phyloP scores from a whole-genome alignment of 2,797 vertebrate species.

The Catharus ustulatus region DNA sequence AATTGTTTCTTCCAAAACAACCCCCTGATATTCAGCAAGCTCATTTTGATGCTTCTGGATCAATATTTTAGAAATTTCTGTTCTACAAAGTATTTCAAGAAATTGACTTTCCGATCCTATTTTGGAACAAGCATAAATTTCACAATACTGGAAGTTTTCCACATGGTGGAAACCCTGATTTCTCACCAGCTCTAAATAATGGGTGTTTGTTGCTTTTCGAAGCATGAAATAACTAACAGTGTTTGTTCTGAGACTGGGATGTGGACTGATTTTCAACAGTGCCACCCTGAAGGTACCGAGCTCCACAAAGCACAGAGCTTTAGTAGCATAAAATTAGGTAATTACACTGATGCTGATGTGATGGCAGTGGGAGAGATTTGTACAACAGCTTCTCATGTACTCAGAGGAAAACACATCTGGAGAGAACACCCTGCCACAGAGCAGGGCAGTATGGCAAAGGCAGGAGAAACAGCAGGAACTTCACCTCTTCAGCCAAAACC shows the following conservation, averaged over 20 bases:
- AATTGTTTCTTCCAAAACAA: not conserved
- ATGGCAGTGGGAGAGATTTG: not conserved
- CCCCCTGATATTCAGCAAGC: not conserved
- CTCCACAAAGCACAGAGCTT: constrained; percentile 20
- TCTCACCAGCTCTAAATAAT: constrained; percentile 46
- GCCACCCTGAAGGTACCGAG: constrained; percentile 36
- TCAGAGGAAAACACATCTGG: not conserved
- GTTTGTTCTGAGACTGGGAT: constrained; percentile 40
- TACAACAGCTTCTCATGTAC: not conserved
- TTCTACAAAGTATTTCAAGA: not conserved
- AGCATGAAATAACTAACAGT: constrained; percentile 51
- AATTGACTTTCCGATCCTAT: not conserved
- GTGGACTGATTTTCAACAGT: constrained; percentile 56
- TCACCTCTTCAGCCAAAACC: not conserved
- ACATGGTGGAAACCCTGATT: constrained; percentile 14
- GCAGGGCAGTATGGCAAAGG: not conserved
- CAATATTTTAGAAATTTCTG: not conserved
- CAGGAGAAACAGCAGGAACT: not conserved
- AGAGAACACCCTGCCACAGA: not conserved
- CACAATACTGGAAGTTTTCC: constrained; percentile 22
- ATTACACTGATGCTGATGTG: not conserved
- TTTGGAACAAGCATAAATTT: constrained; percentile 3
- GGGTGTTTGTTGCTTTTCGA: constrained; percentile 53
- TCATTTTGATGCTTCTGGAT: not conserved
- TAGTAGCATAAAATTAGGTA: constrained; percentile 44